Conservation (phyloP, 2,888 invertebrate species). For the Lepidocyrtoides sp. region DNA sequence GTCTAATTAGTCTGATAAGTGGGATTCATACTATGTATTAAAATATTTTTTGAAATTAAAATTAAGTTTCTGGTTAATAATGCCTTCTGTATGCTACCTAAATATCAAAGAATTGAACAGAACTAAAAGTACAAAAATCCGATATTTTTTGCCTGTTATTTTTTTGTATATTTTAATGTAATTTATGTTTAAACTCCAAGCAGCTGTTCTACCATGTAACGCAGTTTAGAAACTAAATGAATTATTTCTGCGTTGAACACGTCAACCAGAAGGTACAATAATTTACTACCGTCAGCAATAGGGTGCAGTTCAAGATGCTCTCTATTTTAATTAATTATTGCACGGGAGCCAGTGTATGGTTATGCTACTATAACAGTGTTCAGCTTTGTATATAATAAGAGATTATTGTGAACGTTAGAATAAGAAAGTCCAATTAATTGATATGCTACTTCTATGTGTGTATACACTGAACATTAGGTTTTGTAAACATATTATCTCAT, state of each 20-base stretch:
- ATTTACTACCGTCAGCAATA: not conserved
- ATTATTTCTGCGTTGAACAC: not conserved
- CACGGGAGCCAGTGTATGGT: not conserved
- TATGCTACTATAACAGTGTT: not conserved
- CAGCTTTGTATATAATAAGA: slow-evolving; percentile 3
- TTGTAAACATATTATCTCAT: slow-evolving; percentile 15
- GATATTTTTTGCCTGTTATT: slow-evolving; percentile 37
- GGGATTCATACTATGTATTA: not conserved
- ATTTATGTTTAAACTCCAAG: not conserved
- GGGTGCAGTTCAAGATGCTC: not conserved
- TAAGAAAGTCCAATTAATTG: not conserved
- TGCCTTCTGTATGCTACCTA: not conserved
- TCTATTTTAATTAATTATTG: slow-evolving; percentile 1
- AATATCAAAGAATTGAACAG: not conserved
- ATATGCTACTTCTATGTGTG: too few species aligned
- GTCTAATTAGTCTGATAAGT: not conserved
- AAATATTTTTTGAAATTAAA: not conserved
- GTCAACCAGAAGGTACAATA: not conserved
- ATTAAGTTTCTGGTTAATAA: not conserved
- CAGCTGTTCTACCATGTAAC: not conserved
- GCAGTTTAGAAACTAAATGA: not conserved
- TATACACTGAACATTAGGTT: not conserved
- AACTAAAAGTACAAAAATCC: slow-evolving; percentile 53
- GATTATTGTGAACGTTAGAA: not conserved
- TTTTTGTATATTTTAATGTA: slow-evolving; percentile 46